A percentile compares a stretch with the other conserved stretches of the same genome.
phyloP scores from a whole-genome alignment of 2,113 vertebrate species.

The Prunella himalayana region DNA sequence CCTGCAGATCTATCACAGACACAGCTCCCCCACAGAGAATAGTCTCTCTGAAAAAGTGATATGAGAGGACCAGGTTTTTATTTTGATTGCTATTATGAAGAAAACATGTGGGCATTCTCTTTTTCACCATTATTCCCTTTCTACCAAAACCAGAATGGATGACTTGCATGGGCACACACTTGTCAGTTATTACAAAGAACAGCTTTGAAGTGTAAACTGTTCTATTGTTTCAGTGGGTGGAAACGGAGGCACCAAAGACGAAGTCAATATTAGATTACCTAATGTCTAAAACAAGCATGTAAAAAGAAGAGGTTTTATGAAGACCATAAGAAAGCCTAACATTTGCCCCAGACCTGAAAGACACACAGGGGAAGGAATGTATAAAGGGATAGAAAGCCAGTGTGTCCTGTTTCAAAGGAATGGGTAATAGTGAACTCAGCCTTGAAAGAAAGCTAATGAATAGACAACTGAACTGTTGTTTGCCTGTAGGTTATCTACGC shows the following conservation, averaged over 20 bases:
- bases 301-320: not conserved
- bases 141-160: not conserved
- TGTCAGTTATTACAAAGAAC: not conserved
- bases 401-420: not conserved
- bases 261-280: not conserved
- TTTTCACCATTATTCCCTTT: not conserved
- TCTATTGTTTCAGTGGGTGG: not conserved
- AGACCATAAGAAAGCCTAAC: not conserved
- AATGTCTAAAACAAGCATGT: not conserved
- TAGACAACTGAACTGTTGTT: not conserved
- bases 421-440: not conserved
- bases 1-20: not conserved
- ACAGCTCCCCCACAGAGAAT: not conserved
- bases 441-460: not conserved
- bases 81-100: not conserved
- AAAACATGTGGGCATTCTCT: not conserved
- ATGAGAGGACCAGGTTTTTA: not conserved
- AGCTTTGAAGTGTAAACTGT: not conserved
- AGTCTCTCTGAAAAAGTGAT: not conserved
- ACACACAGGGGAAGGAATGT: fast-evolving
- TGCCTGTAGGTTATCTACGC: not conserved
- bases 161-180: not conserved
- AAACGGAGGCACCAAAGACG: fast-evolving
- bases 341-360: not conserved
- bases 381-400: not conserved